Percentiles rank a stretch among this genome's conserved stretches.
Conservation (phyloP, 2,113 vertebrate genomes). For the Oryzias curvinotus region DNA sequence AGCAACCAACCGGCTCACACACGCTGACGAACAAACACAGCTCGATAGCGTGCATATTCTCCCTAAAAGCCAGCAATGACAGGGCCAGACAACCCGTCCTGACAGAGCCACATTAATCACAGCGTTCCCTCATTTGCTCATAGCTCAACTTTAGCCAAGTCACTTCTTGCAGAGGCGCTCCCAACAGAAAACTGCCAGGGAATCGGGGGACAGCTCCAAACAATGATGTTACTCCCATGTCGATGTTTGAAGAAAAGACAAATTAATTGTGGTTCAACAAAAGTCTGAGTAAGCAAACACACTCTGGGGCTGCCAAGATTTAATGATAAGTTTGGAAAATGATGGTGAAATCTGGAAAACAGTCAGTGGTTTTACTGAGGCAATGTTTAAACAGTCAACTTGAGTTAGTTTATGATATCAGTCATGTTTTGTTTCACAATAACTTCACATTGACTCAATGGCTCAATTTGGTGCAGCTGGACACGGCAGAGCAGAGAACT, state of each 20-base stretch:
- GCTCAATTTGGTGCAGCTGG: not conserved
- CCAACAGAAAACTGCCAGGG: slow-evolving; percentile 25
- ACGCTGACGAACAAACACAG: slow-evolving; percentile 40
- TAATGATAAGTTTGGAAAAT: slow-evolving; percentile 28
- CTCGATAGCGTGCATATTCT: slow-evolving; percentile 46
- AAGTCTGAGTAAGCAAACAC: slow-evolving; percentile 38
- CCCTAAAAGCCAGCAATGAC: slow-evolving; percentile 34
- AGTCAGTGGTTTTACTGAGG: slow-evolving; percentile 31
- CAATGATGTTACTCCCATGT: slow-evolving; percentile 51
- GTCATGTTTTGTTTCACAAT: slow-evolving; percentile 16
- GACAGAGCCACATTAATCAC: slow-evolving; percentile 65
- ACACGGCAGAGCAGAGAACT: not conserved
- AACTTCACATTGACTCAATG: not conserved
- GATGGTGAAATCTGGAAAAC: slow-evolving; percentile 18
- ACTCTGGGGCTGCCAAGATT: slow-evolving; percentile 32
- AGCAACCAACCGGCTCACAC: slow-evolving; percentile 43
- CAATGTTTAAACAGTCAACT: slow-evolving; percentile 7
- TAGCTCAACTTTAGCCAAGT: slow-evolving; percentile 59
- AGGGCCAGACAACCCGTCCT: slow-evolving; percentile 48
- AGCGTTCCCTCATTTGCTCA: slow-evolving; percentile 42
- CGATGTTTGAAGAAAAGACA: slow-evolving; percentile 48
- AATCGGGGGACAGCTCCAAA: slow-evolving; percentile 41
- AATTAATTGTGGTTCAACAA: slow-evolving; percentile 51
- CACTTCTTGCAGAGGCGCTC: slow-evolving; percentile 45
- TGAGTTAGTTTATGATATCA: slow-evolving; percentile 3